phyloP scores from a whole-genome alignment of 1,140 invertebrate genomes.

The Diabrotica virgifera region DNA sequence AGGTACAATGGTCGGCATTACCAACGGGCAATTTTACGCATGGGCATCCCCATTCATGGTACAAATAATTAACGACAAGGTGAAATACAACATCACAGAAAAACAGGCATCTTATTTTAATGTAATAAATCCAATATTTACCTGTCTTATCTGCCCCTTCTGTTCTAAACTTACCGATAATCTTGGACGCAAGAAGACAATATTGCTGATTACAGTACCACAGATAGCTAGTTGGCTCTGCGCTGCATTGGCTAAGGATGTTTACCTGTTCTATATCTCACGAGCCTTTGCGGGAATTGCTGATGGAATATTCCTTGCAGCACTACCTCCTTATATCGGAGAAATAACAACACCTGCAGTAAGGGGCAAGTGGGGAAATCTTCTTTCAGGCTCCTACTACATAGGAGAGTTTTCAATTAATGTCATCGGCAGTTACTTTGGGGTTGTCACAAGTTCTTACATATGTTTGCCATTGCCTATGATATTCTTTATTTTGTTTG shows the following conservation, averaged over 20 bases:
- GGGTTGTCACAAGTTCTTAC: constrained; percentile 16
- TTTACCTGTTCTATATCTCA: constrained; percentile 28
- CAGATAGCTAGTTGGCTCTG: constrained; percentile 26
- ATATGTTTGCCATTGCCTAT: constrained; percentile 15
- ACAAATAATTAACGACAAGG: constrained; percentile 20
- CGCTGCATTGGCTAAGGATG: constrained; percentile 23
- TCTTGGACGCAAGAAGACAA: constrained; percentile 29
- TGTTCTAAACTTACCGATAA: constrained; percentile 25
- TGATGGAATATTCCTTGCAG: constrained; percentile 32
- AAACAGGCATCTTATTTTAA: constrained; percentile 16
- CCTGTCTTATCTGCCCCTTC: constrained; percentile 13
- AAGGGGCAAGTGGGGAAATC: constrained; percentile 41
- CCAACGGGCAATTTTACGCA: constrained; percentile 11
- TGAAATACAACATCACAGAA: constrained; percentile 24
- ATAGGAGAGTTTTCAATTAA: constrained; percentile 52
- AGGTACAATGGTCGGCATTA: background rate
- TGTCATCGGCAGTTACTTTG: constrained; percentile 47
- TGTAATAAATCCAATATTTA: background rate
- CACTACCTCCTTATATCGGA: constrained; percentile 28
- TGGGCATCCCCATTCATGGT: constrained; percentile 24
- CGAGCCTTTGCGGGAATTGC: constrained; percentile 34
- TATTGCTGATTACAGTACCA: constrained; percentile 27
- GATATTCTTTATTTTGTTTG: constrained; percentile 10
- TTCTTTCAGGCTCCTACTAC: constrained; percentile 49
- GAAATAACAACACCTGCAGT: constrained; percentile 33